A percentile compares a stretch with the other conserved stretches of the same genome.
phyloP scores from a whole-genome alignment of 2,113 vertebrate genomes.

The Eudyptes chrysolophus region DNA sequence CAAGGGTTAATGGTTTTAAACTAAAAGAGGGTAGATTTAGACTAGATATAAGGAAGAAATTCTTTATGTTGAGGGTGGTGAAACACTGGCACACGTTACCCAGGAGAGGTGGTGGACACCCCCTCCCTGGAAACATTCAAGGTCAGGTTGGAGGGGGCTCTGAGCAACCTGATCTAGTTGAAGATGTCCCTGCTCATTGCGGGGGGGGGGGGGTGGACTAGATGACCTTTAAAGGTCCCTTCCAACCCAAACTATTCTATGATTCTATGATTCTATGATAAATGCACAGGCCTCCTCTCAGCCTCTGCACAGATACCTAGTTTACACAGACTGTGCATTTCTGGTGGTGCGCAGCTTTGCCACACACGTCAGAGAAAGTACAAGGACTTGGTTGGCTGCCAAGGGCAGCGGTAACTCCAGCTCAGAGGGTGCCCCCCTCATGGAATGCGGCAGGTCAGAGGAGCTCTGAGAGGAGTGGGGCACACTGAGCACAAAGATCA shows the following conservation, averaged over 20 bases:
- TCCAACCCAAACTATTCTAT: background rate
- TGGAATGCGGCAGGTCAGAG: background rate
- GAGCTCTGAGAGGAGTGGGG: rapidly evolving
- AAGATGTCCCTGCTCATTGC: background rate
- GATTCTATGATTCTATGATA: background rate
- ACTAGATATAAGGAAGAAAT: background rate
- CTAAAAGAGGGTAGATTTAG: background rate
- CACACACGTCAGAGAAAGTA: background rate
- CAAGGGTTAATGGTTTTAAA: background rate
- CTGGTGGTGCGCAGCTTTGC: background rate
- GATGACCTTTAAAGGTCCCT: background rate
- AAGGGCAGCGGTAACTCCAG: background rate
- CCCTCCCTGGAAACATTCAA: background rate
- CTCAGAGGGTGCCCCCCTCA: background rate
- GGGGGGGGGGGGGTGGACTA: background rate
- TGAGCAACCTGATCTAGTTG: background rate
- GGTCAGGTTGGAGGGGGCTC: background rate
- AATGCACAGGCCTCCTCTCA: background rate
- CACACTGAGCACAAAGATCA: background rate
- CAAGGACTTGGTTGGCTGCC: rapidly evolving
- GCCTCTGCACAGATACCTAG: background rate
- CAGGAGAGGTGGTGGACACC: background rate
- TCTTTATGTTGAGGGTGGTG: background rate
- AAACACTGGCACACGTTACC: background rate
- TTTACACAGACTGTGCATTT: background rate